These are phyloP conservation scores for Noctua pronuba DNA, from an alignment of 2,888 invertebrate species.

Conservation along the genomic window DNA sequence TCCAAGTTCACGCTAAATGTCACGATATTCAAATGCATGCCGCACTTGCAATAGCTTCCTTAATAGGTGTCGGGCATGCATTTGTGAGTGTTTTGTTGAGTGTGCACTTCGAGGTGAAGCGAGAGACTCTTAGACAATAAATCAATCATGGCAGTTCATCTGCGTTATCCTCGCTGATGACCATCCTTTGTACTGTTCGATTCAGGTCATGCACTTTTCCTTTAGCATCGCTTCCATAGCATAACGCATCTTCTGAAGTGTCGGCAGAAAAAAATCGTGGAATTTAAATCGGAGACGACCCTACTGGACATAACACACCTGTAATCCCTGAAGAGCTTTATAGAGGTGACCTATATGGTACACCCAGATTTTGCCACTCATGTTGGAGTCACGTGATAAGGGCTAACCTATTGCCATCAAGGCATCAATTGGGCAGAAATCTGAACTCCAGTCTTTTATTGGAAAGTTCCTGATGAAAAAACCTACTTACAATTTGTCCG, in stretches of 20 bases:
- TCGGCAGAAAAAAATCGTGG: background rate
- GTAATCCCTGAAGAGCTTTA: too few relatives aligned
- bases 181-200: background rate
- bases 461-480: background rate
- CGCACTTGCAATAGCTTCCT: constrained; percentile 15
- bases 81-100: background rate
- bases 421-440: background rate
- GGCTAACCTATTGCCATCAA: background rate
- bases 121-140: too few relatives aligned
- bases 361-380: background rate
- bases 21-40: constrained; percentile 31
- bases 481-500: background rate
- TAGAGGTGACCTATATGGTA: background rate
- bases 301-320: too few relatives aligned
- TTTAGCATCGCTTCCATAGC: background rate
- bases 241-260: background rate
- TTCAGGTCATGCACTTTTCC: background rate
- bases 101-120: background rate
- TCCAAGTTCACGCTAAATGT: constrained; percentile 30
- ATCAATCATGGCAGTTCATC: background rate
- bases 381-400: background rate
- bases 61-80: constrained; percentile 11
- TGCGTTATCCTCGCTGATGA: background rate
- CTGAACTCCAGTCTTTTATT: background rate
- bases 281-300: background rate